Conservation (phyloP, 2,113 vertebrate genomes). For the Aegotheles bennettii region DNA sequence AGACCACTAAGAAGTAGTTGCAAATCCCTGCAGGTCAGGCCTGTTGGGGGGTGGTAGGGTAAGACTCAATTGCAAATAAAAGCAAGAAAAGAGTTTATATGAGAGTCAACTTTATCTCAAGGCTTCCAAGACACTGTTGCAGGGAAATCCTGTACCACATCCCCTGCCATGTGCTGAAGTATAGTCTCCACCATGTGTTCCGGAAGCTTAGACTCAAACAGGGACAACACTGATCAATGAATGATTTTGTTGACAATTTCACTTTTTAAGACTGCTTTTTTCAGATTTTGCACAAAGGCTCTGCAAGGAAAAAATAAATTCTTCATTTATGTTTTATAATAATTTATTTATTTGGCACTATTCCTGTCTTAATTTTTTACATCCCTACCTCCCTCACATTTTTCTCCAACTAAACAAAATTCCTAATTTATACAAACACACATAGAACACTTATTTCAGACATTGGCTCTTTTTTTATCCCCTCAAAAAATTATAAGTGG, state of each 20-base stretch:
- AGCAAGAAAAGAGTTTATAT: neutral
- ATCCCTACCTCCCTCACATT: neutral
- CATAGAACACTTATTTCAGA: neutral
- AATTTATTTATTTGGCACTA: neutral
- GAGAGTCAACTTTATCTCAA: neutral
- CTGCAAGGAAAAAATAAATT: neutral
- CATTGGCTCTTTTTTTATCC: accelerated
- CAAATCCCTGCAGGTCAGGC: neutral
- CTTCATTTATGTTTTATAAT: neutral
- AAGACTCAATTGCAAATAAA: neutral
- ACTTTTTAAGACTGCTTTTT: neutral
- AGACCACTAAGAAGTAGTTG: neutral
- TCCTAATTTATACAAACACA: neutral
- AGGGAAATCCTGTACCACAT: accelerated
- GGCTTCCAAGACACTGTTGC: neutral
- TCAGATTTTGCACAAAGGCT: neutral
- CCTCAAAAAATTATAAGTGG: neutral
- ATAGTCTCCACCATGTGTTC: neutral
- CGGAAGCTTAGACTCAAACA: neutral
- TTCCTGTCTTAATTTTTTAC: neutral
- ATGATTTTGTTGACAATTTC: neutral
- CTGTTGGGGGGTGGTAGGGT: accelerated
- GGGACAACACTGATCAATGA: neutral
- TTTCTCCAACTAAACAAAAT: neutral
- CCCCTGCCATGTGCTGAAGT: neutral